Evolutionary conservation across 2,888 invertebrate genomes (phyloP).

Genomic region (Quadriops clusia): DNA sequence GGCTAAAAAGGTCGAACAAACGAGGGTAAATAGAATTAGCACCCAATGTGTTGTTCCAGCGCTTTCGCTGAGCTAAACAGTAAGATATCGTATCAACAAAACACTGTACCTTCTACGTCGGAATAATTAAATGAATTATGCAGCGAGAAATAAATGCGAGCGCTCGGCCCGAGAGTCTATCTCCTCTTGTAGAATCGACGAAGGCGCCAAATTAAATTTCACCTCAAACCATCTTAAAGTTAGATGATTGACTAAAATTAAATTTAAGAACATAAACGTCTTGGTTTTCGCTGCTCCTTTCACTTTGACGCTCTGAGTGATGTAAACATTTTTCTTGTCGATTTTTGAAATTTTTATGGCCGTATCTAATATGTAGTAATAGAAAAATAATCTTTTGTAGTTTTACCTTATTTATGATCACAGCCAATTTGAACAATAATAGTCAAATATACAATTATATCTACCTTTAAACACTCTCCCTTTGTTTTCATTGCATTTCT

Average conservation of each 20-base stretch:
- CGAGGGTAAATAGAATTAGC: conserved; percentile 38
- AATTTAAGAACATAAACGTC: conserved; percentile 38
- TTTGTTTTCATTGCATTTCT: too few species aligned
- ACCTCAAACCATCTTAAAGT: conserved; percentile 34
- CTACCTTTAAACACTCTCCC: too few species aligned
- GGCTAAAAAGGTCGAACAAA: conserved; percentile 29
- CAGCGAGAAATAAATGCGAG: conserved; percentile 29
- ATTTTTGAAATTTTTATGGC: too few species aligned
- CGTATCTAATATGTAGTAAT: too few species aligned
- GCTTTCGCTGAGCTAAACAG: conserved; percentile 25
- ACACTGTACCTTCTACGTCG: conserved; percentile 23
- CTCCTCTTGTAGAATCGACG: conserved; percentile 27
- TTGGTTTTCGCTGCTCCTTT: conserved; percentile 36
- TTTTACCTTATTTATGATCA: too few species aligned
- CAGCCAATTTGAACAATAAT: too few species aligned
- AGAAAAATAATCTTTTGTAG: too few species aligned
- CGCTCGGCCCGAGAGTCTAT: conserved; percentile 16
- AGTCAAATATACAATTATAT: too few species aligned
- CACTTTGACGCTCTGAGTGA: conserved; percentile 33
- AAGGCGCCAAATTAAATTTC: conserved; percentile 35
- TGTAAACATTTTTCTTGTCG: conserved; percentile 31
- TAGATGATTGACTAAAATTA: conserved; percentile 39
- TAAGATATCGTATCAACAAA: conserved; percentile 19
- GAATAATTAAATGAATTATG: conserved; percentile 34
- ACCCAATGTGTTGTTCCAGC: conserved; percentile 33